A percentile compares a stretch with the other conserved stretches of the same genome.
Conservation (phyloP, 2,888 invertebrate species). For the Phlogophora meticulosa region DNA sequence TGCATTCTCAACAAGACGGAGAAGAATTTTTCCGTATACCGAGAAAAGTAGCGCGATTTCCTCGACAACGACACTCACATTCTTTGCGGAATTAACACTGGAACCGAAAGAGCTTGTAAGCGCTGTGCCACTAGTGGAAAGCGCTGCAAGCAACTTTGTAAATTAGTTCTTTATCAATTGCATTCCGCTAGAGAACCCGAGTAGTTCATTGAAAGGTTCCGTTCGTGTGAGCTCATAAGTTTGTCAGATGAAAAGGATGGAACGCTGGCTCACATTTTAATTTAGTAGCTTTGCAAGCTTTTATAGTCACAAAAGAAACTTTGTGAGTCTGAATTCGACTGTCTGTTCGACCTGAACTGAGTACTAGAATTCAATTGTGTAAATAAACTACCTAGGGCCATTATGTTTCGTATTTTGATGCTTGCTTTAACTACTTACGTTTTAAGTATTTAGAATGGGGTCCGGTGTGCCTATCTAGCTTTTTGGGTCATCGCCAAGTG, state of each 20-base stretch:
- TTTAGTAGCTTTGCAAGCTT: not conserved
- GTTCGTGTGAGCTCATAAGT: not conserved
- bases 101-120: not conserved
- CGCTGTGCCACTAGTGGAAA: not conserved
- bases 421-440: too few relatives aligned
- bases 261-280: not conserved
- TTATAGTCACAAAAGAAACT: too few relatives aligned
- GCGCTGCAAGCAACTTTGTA: slow-evolving; percentile 7
- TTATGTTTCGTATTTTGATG: too few relatives aligned
- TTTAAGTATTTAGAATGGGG: too few relatives aligned
- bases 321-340: not conserved
- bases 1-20: not conserved
- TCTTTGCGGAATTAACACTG: not conserved
- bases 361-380: too few relatives aligned
- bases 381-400: too few relatives aligned
- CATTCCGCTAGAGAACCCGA: not conserved
- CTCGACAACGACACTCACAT: not conserved
- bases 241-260: not conserved
- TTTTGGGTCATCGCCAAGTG: too few relatives aligned
- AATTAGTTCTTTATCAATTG: slow-evolving; percentile 3
- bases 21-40: not conserved
- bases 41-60: not conserved
- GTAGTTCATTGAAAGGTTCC: not conserved
- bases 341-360: too few relatives aligned
- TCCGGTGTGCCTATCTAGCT: too few relatives aligned